Evolutionary conservation across 23 tunicate genomes (phyloP).

Genomic region (Halocynthia roretzi): DNA sequence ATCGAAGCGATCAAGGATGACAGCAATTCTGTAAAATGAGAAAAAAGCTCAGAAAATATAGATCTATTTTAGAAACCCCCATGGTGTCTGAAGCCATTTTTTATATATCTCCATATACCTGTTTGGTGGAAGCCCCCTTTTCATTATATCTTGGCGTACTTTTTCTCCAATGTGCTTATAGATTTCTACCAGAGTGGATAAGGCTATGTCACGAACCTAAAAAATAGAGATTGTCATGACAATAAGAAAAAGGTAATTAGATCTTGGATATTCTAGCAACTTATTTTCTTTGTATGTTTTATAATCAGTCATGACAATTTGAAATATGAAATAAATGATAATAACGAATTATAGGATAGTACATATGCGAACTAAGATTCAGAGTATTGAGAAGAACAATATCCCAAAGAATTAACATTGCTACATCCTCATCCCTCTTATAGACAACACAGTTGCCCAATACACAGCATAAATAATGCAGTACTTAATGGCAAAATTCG

Average conservation of each 20-base stretch:
- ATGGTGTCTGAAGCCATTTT: background rate
- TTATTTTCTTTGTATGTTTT: background rate
- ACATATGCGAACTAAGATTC: too few relatives aligned
- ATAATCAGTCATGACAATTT: background rate
- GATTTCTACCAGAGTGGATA: constrained; percentile 64
- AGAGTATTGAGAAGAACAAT: too few relatives aligned
- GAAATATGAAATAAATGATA: too few relatives aligned
- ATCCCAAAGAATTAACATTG: too few relatives aligned
- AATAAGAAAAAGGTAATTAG: background rate
- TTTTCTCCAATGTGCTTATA: constrained; percentile 85
- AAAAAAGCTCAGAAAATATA: background rate
- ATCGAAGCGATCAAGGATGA: constrained; percentile 45
- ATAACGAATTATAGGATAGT: too few relatives aligned
- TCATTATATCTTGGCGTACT: constrained; percentile 73
- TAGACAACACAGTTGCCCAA: too few relatives aligned
- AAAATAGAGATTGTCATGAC: background rate
- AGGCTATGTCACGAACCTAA: constrained; percentile 72
- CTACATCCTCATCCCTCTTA: too few relatives aligned
- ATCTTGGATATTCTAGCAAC: background rate
- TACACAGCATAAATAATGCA: too few relatives aligned
- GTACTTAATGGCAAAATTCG: too few relatives aligned
- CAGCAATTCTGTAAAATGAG: constrained; percentile 8
- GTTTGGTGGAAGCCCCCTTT: constrained; percentile 66
- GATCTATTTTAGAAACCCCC: too few relatives aligned
- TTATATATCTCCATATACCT: constrained; percentile 9